These are phyloP conservation scores for Leptobrachium ailaonicum DNA, from an alignment of 2,113 vertebrate species.

Conservation along the genomic window DNA sequence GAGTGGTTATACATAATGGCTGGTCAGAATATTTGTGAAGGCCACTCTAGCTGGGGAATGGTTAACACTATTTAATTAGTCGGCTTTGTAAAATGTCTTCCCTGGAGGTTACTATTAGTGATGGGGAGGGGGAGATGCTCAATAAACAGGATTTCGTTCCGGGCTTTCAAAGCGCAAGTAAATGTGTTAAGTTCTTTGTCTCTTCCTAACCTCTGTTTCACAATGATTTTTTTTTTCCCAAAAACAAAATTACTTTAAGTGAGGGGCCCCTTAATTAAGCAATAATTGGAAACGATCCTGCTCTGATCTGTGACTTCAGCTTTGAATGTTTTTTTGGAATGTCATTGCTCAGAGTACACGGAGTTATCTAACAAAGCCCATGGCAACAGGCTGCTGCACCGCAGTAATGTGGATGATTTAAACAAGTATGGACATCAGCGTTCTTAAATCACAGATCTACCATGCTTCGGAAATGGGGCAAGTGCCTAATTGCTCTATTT, in stretches of 20 bases:
- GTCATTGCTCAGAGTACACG: background rate
- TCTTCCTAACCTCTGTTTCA: background rate
- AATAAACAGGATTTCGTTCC: background rate
- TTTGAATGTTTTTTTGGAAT: background rate
- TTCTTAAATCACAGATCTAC: background rate
- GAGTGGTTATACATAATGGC: no score
- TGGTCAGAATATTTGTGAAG: no score
- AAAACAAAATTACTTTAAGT: background rate
- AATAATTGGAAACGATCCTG: background rate
- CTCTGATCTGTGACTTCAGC: background rate
- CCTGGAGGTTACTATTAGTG: background rate
- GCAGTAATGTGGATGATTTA: background rate
- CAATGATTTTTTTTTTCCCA: background rate
- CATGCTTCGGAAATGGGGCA: no score
- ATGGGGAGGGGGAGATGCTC: background rate
- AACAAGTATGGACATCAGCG: background rate
- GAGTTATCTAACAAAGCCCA: background rate
- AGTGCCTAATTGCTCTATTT: no score
- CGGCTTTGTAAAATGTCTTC: background rate
- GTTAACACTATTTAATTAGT: background rate
- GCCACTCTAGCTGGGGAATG: no score
- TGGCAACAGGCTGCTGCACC: background rate
- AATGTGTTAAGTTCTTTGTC: constrained; percentile 5
- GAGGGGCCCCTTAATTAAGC: background rate
- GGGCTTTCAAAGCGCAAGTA: background rate